A percentile compares a stretch with the other conserved stretches of the same genome.
Conservation (phyloP, 2,113 vertebrate species). For the Synodontis membranacea region DNA sequence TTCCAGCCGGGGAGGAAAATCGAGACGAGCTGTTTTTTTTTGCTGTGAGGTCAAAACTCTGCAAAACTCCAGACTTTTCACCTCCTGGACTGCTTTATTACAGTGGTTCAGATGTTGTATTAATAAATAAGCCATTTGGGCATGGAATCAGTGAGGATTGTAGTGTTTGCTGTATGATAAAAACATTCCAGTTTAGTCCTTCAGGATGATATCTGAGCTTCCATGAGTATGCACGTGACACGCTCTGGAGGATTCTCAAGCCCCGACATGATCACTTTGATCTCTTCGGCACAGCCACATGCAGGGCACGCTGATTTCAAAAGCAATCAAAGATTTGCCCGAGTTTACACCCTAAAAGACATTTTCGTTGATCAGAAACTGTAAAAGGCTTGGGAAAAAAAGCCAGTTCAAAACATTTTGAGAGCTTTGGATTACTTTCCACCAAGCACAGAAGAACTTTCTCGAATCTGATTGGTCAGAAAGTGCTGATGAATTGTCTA, state of each 20-base stretch:
- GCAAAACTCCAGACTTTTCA: constrained; percentile 11
- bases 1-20: constrained; percentile 29
- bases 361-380: not conserved
- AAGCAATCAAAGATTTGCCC: not conserved
- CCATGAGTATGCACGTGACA: constrained; percentile 1
- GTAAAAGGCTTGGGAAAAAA: not conserved
- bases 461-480: not conserved
- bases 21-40: constrained; percentile 20
- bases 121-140: not conserved
- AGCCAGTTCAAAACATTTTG: not conserved
- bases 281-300: constrained; percentile 46
- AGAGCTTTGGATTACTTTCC: not conserved
- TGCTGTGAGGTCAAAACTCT: not conserved
- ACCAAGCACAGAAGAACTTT: not conserved
- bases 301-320: not conserved
- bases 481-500: not conserved
- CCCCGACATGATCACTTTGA: constrained; percentile 46
- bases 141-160: not conserved
- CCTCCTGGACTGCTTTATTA: constrained; percentile 21
- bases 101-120: not conserved
- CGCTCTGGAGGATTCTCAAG: constrained; percentile 36
- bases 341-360: not conserved
- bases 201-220: not conserved
- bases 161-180: not conserved
- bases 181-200: not conserved